Percentiles rank a stretch among this genome's conserved stretches.
Conservation (phyloP, 2,113 vertebrate genomes). For the Calypte anna region DNA sequence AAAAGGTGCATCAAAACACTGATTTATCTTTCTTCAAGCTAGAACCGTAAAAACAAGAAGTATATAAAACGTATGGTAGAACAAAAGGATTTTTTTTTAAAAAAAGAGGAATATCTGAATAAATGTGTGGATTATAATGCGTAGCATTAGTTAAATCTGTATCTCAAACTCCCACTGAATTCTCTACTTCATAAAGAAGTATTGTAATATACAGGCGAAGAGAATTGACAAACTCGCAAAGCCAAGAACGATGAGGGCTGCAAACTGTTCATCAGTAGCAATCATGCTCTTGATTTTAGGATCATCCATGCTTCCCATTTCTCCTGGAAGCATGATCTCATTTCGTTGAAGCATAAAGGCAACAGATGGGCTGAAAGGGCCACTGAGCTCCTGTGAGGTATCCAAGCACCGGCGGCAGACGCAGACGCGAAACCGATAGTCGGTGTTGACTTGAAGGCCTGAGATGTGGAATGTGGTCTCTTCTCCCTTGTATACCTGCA, state of each 20-base stretch:
- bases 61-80: conserved; percentile 78
- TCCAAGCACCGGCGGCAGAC: conserved; percentile 92
- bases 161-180: conserved; percentile 74
- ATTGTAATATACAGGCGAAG: conserved; percentile 96
- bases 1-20: conserved; percentile 85
- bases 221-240: conserved; percentile 92
- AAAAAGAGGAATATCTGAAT: conserved; percentile 82
- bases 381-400: conserved; percentile 91
- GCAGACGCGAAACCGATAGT: conserved; percentile 97
- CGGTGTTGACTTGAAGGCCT: conserved; percentile 93
- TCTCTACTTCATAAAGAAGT: conserved; percentile 97
- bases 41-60: conserved; percentile 82
- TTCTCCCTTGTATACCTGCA: conserved; percentile 96
- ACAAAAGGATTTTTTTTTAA: conserved; percentile 52
- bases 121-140: conserved; percentile 86
- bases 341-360: conserved; percentile 86
- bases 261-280: conserved; percentile 94
- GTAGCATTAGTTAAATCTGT: conserved; percentile 84
- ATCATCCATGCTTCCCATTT: conserved; percentile 72
- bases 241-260: conserved; percentile 90
- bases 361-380: conserved; percentile 93
- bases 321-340: conserved; percentile 77
- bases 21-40: conserved; percentile 76
- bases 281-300: conserved; percentile 83
- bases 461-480: conserved; percentile 91